Evolutionary conservation across 1,140 invertebrate genomes (phyloP).

Genomic region (Solenopsis fugax): DNA sequence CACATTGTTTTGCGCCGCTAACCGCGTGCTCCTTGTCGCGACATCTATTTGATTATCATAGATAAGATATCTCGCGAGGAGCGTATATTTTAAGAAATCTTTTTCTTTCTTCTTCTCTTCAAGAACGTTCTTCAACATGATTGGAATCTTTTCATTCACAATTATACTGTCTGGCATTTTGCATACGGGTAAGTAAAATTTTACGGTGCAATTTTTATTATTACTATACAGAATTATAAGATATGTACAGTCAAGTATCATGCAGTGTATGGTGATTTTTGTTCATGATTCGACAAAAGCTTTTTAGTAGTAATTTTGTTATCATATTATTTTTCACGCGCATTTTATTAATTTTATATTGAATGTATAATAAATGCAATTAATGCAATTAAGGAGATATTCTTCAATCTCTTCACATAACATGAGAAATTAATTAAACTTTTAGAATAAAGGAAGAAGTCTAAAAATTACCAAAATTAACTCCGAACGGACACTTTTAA

Average conservation of each 20-base stretch:
- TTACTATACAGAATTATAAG: not conserved
- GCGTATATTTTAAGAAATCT: conserved; percentile 23
- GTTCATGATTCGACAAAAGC: not conserved
- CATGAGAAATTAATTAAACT: too few species aligned
- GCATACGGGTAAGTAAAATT: conserved; percentile 61
- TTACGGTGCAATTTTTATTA: conserved; percentile 9
- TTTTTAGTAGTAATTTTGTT: too few species aligned
- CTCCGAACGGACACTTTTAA: too few species aligned
- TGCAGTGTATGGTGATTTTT: not conserved
- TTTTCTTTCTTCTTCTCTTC: not conserved
- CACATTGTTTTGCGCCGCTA: too few species aligned
- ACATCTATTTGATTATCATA: conserved; percentile 59
- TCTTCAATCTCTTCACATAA: too few species aligned
- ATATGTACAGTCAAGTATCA: too few species aligned
- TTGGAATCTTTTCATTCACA: conserved; percentile 7
- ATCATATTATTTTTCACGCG: too few species aligned
- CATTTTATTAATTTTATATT: too few species aligned
- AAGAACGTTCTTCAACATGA: conserved; percentile 59
- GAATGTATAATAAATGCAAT: too few species aligned
- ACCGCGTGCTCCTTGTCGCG: not conserved
- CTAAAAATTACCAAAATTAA: too few species aligned
- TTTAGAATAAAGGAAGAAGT: too few species aligned
- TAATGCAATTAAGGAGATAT: too few species aligned
- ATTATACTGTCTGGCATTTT: conserved; percentile 37
- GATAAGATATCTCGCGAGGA: conserved; percentile 70